These are phyloP conservation scores for Napeogenes inachia DNA, from an alignment of 2,888 invertebrate species.

Conservation along the genomic window DNA sequence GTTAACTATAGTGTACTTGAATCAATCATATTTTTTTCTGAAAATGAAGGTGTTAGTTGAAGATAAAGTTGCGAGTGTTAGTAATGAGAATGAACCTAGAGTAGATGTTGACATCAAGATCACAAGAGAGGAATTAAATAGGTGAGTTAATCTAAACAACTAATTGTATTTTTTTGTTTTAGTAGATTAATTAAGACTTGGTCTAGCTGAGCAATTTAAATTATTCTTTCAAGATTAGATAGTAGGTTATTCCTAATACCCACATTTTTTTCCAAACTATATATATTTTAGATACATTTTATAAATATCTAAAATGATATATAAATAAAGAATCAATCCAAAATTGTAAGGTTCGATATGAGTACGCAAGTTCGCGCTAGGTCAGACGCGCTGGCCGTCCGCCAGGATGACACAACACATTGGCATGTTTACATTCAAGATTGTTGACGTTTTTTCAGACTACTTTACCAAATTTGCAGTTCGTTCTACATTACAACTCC, in stretches of 20 bases:
- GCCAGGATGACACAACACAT: constrained; percentile 67
- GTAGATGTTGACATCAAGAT: constrained; percentile 51
- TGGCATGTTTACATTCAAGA: constrained; percentile 67
- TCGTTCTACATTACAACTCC: background rate
- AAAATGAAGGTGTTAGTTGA: constrained; percentile 66
- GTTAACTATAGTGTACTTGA: constrained; percentile 34
- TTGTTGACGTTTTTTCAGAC: constrained; percentile 50
- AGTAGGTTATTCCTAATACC: no score
- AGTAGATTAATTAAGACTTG: no score
- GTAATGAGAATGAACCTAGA: constrained; percentile 57
- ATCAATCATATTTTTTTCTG: constrained; percentile 13
- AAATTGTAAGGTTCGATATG: constrained; percentile 24
- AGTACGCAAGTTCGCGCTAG: constrained; percentile 56
- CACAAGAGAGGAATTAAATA: constrained; percentile 67
- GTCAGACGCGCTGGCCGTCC: constrained; percentile 57
- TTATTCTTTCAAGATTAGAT: no score
- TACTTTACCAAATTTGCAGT: constrained; percentile 18
- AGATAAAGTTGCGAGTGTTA: constrained; percentile 61
- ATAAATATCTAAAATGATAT: constrained; percentile 8
- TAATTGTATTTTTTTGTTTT: background rate
- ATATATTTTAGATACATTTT: no score
- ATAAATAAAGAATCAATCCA: constrained; percentile 23
- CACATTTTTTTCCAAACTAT: no score
- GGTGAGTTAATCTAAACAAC: constrained; percentile 40
- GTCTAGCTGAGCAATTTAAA: no score